Conservation (phyloP, 2,797 vertebrate genomes). For the Phrynocephalus vlangalii region DNA sequence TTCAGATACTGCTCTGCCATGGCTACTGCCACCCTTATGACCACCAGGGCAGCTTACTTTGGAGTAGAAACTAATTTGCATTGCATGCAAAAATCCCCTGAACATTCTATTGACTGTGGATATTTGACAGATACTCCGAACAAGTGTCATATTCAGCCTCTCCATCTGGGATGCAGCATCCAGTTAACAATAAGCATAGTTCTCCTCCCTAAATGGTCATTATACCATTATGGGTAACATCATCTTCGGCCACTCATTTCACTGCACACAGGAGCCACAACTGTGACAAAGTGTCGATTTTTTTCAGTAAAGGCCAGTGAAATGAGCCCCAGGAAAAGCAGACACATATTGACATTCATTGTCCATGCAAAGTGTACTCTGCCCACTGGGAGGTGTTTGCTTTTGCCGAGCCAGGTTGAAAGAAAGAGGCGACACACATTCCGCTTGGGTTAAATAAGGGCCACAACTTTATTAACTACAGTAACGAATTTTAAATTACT, state of each 20-base stretch:
- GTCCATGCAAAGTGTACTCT: slow-evolving; percentile 5
- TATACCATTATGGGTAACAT: not conserved
- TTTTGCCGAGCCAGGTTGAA: too few relatives aligned
- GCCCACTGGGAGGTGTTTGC: not conserved
- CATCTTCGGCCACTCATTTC: not conserved
- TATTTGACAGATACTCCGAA: not conserved
- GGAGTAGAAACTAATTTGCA: not conserved
- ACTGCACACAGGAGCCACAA: not conserved
- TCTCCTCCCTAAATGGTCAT: not conserved
- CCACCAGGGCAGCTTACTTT: not conserved
- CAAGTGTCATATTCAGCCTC: not conserved
- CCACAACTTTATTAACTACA: too few relatives aligned
- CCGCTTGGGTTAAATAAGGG: too few relatives aligned
- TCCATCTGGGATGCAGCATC: not conserved
- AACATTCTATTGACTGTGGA: not conserved
- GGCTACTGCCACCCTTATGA: not conserved
- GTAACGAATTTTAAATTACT: too few relatives aligned
- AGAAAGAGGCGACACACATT: too few relatives aligned
- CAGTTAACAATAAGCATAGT: not conserved
- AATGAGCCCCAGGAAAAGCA: slow-evolving; percentile 1
- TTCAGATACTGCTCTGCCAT: not conserved
- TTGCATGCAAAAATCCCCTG: not conserved
- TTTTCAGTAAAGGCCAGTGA: not conserved
- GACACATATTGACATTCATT: slow-evolving; percentile 9
- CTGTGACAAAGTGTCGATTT: slow-evolving; percentile 21